Base-by-base conservation (phyloP, 2,113 vertebrate species). In the Podiceps cristatus region DNA sequence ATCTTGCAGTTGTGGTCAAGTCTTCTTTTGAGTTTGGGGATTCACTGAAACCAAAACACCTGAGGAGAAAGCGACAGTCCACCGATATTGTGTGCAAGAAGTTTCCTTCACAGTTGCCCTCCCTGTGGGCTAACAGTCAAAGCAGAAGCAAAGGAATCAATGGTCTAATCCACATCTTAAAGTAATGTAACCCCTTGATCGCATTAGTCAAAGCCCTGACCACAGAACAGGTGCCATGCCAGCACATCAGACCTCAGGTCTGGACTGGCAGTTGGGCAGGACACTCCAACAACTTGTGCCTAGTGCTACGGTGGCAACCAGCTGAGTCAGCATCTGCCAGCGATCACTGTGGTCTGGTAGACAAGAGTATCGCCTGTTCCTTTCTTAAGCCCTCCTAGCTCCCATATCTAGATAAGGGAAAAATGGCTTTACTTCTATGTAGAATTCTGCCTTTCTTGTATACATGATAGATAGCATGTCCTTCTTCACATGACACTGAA, bases 141-240 rank as follows among this genome's bases (percentile, higher is more conserved):
- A 90, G 74, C 77, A 90, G 64, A 90, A 82, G 59, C 74, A 85
- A 73, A 86, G 25, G 50, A 76, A 31, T 88, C 63, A 76, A 7
- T 66, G 45, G 53, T 66, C 22, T 90, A 90, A 93, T 92, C 37
- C 58, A 79, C 0, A 0, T 55, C 14, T 88, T 74, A 62, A 4
- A 55, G 44, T 37, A 92, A 83, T n/a, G 55, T 29, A 47, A 49
- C 37, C 13, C 74, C 52, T 85, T 80, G n/a, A 90, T 82, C 81
- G 93, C 50, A 31, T 87, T 90, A 80, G 49, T 28, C 56, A 79
- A 90, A 87, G 15, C 42, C 58, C 35, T 63, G 53, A 71, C 22
- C 45, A 62, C 35, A 63, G 25, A 90, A 37, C 11, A 49, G 37
- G 58, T 33, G 71, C 18, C 58, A 13, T 28, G 13, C 6, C 4